Percentiles rank a stretch among this genome's conserved stretches.
These are phyloP conservation scores for Distichodus sexfasciatus DNA, from an alignment of 2,797 vertebrate genomes.

Conservation along the genomic window DNA sequence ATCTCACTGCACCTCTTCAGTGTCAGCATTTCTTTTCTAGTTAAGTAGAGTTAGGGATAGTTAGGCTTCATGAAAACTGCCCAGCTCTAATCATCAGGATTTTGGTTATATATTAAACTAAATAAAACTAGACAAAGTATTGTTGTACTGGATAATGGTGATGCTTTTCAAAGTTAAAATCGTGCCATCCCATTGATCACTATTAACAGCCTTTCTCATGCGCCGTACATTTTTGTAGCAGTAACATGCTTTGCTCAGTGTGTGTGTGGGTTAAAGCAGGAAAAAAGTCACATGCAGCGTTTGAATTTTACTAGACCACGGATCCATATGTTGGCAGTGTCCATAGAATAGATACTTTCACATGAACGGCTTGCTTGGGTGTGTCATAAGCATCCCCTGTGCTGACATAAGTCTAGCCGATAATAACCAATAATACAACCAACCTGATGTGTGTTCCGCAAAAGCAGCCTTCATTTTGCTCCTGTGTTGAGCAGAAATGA, in stretches of 20 bases:
- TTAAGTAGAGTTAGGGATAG: no score
- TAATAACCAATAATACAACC: neutral
- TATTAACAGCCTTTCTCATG: no score
- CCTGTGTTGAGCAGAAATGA: neutral
- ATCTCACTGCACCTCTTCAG: neutral
- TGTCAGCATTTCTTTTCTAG: neutral
- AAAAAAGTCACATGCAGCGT: no score
- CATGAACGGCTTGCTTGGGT: constrained; percentile 38
- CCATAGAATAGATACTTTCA: neutral
- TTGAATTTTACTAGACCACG: neutral
- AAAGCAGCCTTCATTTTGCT: neutral
- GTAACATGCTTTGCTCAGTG: no score
- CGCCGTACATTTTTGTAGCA: no score
- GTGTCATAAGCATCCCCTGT: constrained; percentile 27
- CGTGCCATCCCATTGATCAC: no score
- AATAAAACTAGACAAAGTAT: neutral
- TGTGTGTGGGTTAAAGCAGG: no score
- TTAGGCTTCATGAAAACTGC: no score
- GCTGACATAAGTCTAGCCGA: constrained; percentile 14
- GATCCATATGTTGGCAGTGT: neutral
- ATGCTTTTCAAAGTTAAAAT: no score
- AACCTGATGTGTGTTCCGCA: neutral
- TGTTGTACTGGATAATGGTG: no score
- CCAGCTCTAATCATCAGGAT: neutral
- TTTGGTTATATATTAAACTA: no score